Conservation (phyloP, 2,797 vertebrate species). For the Phrynocephalus vlangalii region DNA sequence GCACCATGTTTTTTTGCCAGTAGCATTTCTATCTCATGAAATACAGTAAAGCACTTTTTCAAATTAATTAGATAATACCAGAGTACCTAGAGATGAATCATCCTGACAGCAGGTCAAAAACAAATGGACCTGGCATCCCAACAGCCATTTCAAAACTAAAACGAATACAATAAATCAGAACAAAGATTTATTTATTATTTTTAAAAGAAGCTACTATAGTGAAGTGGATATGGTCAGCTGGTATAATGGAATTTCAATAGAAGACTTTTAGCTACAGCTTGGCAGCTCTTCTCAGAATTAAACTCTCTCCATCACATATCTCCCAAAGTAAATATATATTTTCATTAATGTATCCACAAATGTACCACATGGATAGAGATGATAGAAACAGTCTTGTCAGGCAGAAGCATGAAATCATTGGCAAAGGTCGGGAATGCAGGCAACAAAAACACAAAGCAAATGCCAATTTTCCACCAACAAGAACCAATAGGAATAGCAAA, state of each 20-base stretch:
- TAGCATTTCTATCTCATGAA: slow-evolving; percentile 44
- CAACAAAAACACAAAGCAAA: slow-evolving; percentile 36
- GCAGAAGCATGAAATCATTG: slow-evolving; percentile 25
- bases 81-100: slow-evolving; percentile 63
- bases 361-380: slow-evolving; percentile 3
- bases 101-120: slow-evolving; percentile 54
- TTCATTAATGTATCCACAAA: not conserved
- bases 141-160: slow-evolving; percentile 20
- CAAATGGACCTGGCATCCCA: slow-evolving; percentile 34
- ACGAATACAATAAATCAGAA: slow-evolving; percentile 22
- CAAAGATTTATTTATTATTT: not conserved
- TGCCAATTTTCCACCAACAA: slow-evolving; percentile 24
- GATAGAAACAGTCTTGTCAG: slow-evolving; percentile 36
- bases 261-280: slow-evolving; percentile 18
- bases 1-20: slow-evolving; percentile 62
- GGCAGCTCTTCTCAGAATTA: slow-evolving; percentile 44
- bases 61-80: slow-evolving; percentile 69
- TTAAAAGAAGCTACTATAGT: not conserved
- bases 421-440: slow-evolving; percentile 2
- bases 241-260: slow-evolving; percentile 50
- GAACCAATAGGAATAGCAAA: slow-evolving; percentile 28
- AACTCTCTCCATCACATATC: slow-evolving; percentile 45
- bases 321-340: slow-evolving; percentile 19
- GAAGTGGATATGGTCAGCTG: not conserved
- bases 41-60: slow-evolving; percentile 54